These are phyloP conservation scores for Eulemur rubriventer DNA, from an alignment of 2,797 vertebrate genomes.

Conservation along the genomic window DNA sequence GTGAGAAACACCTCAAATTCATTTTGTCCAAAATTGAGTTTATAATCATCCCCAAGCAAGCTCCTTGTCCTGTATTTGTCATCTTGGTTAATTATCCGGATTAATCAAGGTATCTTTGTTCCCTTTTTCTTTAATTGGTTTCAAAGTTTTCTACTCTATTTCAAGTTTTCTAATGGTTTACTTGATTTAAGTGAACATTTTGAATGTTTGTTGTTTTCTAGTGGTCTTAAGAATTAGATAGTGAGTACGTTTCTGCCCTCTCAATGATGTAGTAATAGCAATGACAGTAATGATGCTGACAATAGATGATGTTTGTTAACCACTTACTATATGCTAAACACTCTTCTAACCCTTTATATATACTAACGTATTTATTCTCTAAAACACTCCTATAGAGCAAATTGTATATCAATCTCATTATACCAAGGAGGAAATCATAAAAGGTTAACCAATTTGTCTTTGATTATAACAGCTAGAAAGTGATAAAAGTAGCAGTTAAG, in stretches of 20 bases:
- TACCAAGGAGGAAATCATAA: constrained; percentile 35
- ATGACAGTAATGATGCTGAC: background rate
- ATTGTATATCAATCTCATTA: background rate
- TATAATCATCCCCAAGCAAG: background rate
- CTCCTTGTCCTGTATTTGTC: background rate
- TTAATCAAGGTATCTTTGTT: constrained; percentile 38
- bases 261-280: background rate
- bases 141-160: constrained; percentile 36
- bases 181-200: constrained; percentile 41
- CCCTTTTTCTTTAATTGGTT: constrained; percentile 22
- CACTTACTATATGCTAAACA: background rate
- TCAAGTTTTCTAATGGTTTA: constrained; percentile 29
- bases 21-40: background rate
- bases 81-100: constrained; percentile 13
- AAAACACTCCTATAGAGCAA: background rate
- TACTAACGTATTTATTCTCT: constrained; percentile 34
- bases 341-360: background rate
- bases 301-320: background rate
- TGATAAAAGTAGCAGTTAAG: background rate
- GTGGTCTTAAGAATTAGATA: constrained; percentile 41
- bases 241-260: background rate
- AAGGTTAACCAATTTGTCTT: constrained; percentile 40
- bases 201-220: constrained; percentile 26
- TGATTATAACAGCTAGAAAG: constrained; percentile 41
- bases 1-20: background rate